A percentile compares a stretch with the other conserved stretches of the same genome.
phyloP scores from a whole-genome alignment of 2,113 vertebrate genomes.

The Cryptomyrus ogoouensis region DNA sequence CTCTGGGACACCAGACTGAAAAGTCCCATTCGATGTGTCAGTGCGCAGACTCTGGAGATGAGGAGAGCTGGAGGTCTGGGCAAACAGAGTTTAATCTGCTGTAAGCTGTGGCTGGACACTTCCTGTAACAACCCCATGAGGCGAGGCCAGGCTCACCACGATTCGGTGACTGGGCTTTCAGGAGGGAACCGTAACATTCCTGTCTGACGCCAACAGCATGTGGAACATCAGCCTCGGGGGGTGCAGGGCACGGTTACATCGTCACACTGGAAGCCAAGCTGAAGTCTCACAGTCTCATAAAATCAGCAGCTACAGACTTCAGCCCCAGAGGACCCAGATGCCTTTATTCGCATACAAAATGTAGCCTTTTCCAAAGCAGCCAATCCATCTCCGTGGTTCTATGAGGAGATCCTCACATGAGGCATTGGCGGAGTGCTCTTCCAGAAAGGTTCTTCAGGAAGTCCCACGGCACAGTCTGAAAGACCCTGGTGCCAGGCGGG shows the following conservation, averaged over 20 bases:
- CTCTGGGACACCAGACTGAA: neutral
- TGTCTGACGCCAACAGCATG: neutral
- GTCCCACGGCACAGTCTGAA: neutral
- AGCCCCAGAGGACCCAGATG: slow-evolving; percentile 35
- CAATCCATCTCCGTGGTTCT: neutral
- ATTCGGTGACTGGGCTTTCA: neutral
- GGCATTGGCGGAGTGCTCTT: neutral
- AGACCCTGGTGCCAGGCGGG: neutral
- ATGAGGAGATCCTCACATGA: neutral
- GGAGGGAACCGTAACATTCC: neutral
- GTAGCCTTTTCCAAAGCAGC: neutral
- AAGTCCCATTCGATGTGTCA: neutral
- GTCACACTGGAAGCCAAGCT: slow-evolving; percentile 33
- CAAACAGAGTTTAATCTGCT: neutral
- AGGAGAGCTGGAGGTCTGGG: neutral
- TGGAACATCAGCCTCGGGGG: neutral
- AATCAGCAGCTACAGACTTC: slow-evolving; percentile 28
- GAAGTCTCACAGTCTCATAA: slow-evolving; percentile 31
- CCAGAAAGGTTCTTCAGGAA: neutral
- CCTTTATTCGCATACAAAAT: slow-evolving; percentile 12
- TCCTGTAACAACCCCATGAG: neutral
- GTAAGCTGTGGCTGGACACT: neutral
- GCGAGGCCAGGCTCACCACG: neutral
- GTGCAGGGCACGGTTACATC: slow-evolving; percentile 24
- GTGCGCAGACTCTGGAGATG: neutral